Base-by-base conservation (phyloP, 2,888 invertebrate genomes). In the Antheraea assamensis region DNA sequence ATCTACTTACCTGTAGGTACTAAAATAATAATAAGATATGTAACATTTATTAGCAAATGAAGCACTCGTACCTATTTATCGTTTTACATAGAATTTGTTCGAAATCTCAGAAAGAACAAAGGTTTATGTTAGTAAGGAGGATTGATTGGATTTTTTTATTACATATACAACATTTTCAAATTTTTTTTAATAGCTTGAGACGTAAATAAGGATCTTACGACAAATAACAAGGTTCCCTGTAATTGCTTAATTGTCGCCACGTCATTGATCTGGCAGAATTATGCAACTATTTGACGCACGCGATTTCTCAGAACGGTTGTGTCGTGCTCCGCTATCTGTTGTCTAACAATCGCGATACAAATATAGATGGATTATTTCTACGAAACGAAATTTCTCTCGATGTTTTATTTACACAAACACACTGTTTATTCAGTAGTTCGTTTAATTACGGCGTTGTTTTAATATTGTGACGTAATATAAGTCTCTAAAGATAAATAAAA, bases 281-380 rank as follows among this genome's bases (percentile, higher is more conserved):
- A 68, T 70, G 55, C n/a, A 64, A 72, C 61, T 61, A 61, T 74
- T 78, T 82, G 76, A 79, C 79, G 80, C 83, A 83, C 79, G 81
- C 78, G 74, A 82, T 76, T 82, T 79, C 83, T 76, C 17, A 75
- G 83, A 83, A 83, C 42, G 74, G 74, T 35, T 24, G 24, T 72
- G 72, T 68, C 72, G 72, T 71, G 47, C 52, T 52, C 31, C 27
- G 35, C 68, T 72, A 58, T 47, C 68, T 30, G 13, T 3, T 24
- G 58, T 42, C 49, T 66, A 52, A 55, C 70, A 70, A 52, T 73
- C 52, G 73, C 35, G 42, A 31, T 73, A 55, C 58, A 70, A 70
- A 55, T 42, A 70, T 35, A 68, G n/a, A 35, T 17, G 21, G 5
- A 70, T 35, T 30, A 52, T 55, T 73, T 72, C 72, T 52, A 47